These are phyloP conservation scores for Drosophila orena DNA, from an alignment of 1,140 invertebrate genomes.

Conservation along the genomic window DNA sequence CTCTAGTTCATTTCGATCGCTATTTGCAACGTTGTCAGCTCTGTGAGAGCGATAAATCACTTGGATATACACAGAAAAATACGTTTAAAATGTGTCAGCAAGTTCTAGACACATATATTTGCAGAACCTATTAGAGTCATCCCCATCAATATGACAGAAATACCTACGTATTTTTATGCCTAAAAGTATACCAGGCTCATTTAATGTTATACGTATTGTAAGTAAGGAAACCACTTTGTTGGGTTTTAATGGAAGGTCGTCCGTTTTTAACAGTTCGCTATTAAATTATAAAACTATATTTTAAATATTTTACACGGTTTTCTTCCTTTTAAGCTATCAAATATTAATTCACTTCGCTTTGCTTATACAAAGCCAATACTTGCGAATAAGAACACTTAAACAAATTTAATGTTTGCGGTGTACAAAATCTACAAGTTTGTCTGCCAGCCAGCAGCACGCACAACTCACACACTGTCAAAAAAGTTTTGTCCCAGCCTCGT, in stretches of 20 bases:
- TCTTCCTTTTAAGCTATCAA: no score
- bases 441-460: conserved; percentile 7
- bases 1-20: conserved; percentile 32
- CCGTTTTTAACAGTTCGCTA: no score
- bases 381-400: background rate
- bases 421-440: conserved; percentile 6
- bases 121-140: background rate
- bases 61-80: background rate
- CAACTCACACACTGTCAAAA: conserved; percentile 25
- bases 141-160: background rate
- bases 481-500: conserved; percentile 26
- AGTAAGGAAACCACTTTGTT: no score
- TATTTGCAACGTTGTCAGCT: conserved; percentile 6
- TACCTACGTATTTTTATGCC: background rate
- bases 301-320: no score
- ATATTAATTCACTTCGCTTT: no score
- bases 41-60: conserved; percentile 16
- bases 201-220: no score
- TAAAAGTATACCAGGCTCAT: no score
- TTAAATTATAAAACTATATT: no score
- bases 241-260: no score
- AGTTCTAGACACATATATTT: background rate
- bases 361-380: no score
- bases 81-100: background rate
- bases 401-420: background rate